Conservation (phyloP, 1,140 invertebrate species). For the Druon quercuslanigerum region DNA sequence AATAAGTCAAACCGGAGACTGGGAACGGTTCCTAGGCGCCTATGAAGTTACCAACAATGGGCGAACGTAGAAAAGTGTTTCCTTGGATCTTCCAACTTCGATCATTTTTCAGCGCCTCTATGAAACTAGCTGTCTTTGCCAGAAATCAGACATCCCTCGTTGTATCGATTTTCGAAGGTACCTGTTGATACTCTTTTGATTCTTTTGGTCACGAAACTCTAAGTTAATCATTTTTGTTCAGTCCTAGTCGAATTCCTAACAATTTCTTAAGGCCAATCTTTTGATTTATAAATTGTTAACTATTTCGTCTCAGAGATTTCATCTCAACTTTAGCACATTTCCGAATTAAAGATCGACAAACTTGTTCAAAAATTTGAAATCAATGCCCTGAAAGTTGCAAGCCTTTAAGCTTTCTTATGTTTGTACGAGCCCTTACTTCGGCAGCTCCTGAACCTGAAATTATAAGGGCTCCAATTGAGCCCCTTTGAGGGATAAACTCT, state of each 20-base stretch:
- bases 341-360: no score
- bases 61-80: constrained; percentile 53
- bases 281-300: no score
- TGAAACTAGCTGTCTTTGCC: constrained; percentile 43
- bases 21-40: constrained; percentile 41
- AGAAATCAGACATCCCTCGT: constrained; percentile 50
- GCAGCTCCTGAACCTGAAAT: no score
- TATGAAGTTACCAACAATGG: constrained; percentile 48
- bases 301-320: no score
- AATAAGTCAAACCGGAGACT: constrained; percentile 51
- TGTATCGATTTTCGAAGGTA: constrained; percentile 55
- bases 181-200: constrained; percentile 50
- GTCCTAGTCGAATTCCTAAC: not conserved
- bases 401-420: no score
- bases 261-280: no score
- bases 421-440: no score
- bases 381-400: no score
- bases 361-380: no score
- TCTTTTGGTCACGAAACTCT: not conserved
- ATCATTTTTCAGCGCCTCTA: constrained; percentile 51
- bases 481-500: no score
- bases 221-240: not conserved
- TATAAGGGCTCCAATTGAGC: no score
- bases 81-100: constrained; percentile 39
- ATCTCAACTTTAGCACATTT: no score